phyloP scores from a whole-genome alignment of 1,140 invertebrate genomes.

The Hylaeus volcanicus region DNA sequence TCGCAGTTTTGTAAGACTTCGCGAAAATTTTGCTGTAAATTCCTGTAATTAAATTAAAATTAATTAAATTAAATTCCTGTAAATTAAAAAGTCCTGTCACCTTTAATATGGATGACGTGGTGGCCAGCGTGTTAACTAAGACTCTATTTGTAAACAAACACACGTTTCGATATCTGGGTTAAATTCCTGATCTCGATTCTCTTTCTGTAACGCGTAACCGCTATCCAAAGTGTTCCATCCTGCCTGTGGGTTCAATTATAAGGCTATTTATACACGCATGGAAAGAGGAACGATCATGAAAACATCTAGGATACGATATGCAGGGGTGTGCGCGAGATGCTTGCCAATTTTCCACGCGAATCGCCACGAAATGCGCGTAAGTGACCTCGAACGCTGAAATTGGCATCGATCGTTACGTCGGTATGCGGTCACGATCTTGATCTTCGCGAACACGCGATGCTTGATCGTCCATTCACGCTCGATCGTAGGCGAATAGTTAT shows the following conservation, averaged over 20 bases:
- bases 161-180: too few species aligned
- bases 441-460: constrained; percentile 30
- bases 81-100: too few species aligned
- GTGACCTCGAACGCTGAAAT: constrained; percentile 27
- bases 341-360: constrained; percentile 21
- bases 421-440: constrained; percentile 43
- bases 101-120: too few species aligned
- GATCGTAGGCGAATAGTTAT: not conserved
- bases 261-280: not conserved
- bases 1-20: too few species aligned
- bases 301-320: not conserved
- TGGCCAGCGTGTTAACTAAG: too few species aligned
- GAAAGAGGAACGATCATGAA: not conserved
- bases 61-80: too few species aligned
- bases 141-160: too few species aligned
- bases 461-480: constrained; percentile 24
- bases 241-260: not conserved
- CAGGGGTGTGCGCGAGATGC: not conserved
- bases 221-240: not conserved
- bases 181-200: not conserved
- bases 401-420: constrained; percentile 39
- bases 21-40: too few species aligned
- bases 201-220: not conserved
- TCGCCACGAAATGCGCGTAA: not conserved
- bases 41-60: too few species aligned